These are phyloP conservation scores for Indri indri DNA, from an alignment of 2,113 vertebrate species.

Conservation along the genomic window DNA sequence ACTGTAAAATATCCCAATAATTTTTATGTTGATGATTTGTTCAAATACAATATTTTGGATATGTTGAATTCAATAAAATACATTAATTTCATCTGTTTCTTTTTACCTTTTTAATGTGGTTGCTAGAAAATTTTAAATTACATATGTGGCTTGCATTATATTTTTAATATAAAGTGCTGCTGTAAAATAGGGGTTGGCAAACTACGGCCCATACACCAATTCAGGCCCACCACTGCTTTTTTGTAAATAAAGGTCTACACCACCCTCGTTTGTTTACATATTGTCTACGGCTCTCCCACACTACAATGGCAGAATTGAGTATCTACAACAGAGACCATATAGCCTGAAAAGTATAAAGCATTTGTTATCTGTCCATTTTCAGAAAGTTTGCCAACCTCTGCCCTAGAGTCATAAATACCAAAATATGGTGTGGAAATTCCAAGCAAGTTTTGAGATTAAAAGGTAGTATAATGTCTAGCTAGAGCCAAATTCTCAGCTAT, in stretches of 20 bases:
- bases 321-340: background rate
- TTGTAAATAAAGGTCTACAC: constrained; percentile 3
- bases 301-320: background rate
- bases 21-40: background rate
- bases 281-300: background rate
- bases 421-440: background rate
- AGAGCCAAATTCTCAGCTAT: background rate
- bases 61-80: background rate
- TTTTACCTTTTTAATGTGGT: background rate
- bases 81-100: constrained; percentile 28
- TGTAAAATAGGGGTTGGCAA: background rate
- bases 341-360: background rate
- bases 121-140: background rate
- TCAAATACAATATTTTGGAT: background rate
- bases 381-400: background rate
- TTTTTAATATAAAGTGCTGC: background rate
- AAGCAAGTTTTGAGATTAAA: background rate
- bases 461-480: background rate
- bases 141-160: background rate
- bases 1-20: background rate
- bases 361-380: background rate
- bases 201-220: background rate
- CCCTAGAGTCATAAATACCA: background rate
- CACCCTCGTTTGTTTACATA: background rate
- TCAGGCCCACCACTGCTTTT: background rate